Conservation (phyloP, 2,113 vertebrate genomes). For the Steatornis caripensis region DNA sequence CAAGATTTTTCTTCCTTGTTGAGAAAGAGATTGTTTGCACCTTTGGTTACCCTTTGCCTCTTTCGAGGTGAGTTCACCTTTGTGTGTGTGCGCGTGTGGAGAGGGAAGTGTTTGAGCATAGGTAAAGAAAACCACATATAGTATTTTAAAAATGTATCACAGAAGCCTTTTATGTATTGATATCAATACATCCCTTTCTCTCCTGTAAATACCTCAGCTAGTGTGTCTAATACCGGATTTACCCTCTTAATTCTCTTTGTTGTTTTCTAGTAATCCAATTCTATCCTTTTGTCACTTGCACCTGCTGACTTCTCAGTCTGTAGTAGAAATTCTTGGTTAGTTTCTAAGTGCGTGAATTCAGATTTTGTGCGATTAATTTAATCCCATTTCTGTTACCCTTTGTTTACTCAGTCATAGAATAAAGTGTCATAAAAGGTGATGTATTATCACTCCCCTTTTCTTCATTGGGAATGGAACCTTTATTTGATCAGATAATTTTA, state of each 20-base stretch:
- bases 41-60: not conserved
- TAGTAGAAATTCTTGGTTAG: not conserved
- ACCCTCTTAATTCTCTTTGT: not conserved
- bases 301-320: not conserved
- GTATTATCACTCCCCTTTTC: not conserved
- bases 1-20: not conserved
- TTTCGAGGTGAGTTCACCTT: not conserved
- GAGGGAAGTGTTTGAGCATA: not conserved
- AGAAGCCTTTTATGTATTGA: not conserved
- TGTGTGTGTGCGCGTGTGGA: not conserved
- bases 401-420: not conserved
- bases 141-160: not conserved
- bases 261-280: not conserved
- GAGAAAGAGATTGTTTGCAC: not conserved
- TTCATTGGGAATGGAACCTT: not conserved
- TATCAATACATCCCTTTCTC: not conserved
- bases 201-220: not conserved
- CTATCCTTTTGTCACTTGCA: not conserved
- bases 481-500: not conserved
- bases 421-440: not conserved
- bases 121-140: rapidly evolving
- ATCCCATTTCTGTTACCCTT: not conserved
- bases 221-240: not conserved
- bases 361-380: not conserved
- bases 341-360: not conserved